These are phyloP conservation scores for Lochmaea crataegi DNA, from an alignment of 2,888 invertebrate species.

Conservation along the genomic window DNA sequence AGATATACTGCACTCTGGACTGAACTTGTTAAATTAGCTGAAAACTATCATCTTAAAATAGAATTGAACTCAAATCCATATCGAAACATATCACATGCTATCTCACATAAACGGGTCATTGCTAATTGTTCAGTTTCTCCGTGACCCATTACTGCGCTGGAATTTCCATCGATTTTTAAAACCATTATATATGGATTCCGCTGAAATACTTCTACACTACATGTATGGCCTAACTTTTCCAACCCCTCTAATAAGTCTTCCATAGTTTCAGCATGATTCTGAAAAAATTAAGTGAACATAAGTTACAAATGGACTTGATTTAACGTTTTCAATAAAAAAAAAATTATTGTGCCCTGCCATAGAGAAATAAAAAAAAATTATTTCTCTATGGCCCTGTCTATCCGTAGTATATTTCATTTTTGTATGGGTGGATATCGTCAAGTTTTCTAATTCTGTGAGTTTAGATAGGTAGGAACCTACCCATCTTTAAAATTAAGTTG, in stretches of 20 bases:
- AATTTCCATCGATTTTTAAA: constrained; percentile 31
- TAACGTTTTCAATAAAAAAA: too few species aligned
- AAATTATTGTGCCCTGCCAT: too few species aligned
- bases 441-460: too few species aligned
- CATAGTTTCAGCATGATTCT: constrained; percentile 23
- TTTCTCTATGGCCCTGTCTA: too few species aligned
- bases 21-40: background rate
- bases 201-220: constrained; percentile 35
- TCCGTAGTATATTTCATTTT: too few species aligned
- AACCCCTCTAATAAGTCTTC: constrained; percentile 35
- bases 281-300: background rate
- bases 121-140: constrained; percentile 32
- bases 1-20: too few species aligned
- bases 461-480: too few species aligned
- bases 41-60: background rate
- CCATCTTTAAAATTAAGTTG: too few species aligned
- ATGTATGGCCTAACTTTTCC: constrained; percentile 19
- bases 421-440: too few species aligned
- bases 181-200: constrained; percentile 35
- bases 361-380: too few species aligned
- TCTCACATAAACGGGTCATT: constrained; percentile 24
- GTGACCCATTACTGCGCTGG: constrained; percentile 35
- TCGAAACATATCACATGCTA: constrained; percentile 26
- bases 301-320: background rate
- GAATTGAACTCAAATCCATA: constrained; percentile 32